These are phyloP conservation scores for Eleginops maclovinus DNA, from an alignment of 2,113 vertebrate genomes.

Conservation along the genomic window DNA sequence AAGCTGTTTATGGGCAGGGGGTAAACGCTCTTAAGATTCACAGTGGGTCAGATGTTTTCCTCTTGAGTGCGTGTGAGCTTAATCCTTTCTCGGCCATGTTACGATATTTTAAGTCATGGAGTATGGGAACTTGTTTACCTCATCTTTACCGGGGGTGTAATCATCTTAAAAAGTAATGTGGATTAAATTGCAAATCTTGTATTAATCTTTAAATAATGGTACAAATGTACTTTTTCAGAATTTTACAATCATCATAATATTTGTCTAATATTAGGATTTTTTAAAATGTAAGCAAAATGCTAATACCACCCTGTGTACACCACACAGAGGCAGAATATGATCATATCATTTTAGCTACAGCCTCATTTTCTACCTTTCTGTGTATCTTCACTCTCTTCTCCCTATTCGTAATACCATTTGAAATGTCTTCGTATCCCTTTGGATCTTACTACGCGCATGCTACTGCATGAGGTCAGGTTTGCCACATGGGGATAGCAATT, in stretches of 20 bases:
- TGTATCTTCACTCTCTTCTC: constrained; percentile 7
- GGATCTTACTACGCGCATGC: background rate
- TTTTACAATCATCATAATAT: background rate
- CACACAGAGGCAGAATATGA: constrained; percentile 6
- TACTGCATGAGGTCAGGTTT: constrained; percentile 53
- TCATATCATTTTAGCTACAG: constrained; percentile 8
- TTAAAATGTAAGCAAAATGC: background rate
- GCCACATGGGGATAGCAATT: constrained; percentile 58
- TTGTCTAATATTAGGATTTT: background rate
- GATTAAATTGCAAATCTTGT: background rate
- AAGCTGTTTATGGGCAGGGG: constrained; percentile 25
- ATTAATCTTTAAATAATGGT: background rate
- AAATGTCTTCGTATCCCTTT: constrained; percentile 7
- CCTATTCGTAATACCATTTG: background rate
- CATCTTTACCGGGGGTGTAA: constrained; percentile 28
- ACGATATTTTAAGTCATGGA: constrained; percentile 36
- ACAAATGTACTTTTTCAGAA: background rate
- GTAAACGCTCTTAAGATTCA: constrained; percentile 38
- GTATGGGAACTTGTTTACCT: constrained; percentile 6
- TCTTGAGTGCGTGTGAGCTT: constrained; percentile 36
- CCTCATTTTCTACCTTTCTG: constrained; percentile 10
- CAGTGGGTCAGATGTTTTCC: constrained; percentile 30
- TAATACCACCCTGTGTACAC: background rate
- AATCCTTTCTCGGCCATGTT: constrained; percentile 40
- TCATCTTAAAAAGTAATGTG: constrained; percentile 8